Conservation (phyloP, 2,113 vertebrate species). For the Hemichromis elongatus region DNA sequence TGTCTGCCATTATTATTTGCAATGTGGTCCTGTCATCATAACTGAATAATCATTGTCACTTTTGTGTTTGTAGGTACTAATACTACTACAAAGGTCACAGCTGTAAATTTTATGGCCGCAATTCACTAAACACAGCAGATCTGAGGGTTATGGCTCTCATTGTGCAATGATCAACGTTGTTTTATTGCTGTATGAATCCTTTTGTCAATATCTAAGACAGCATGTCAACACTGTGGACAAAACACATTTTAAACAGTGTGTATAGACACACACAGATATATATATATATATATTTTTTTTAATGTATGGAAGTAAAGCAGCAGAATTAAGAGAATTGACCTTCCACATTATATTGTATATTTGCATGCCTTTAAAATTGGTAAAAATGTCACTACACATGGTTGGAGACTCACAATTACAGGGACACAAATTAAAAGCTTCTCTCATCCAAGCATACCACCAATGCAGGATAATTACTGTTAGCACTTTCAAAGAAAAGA, state of each 20-base stretch:
- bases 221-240: background rate
- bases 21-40: background rate
- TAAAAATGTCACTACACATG: background rate
- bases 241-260: background rate
- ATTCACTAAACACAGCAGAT: background rate
- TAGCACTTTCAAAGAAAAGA: constrained; percentile 10
- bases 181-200: background rate
- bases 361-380: background rate
- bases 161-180: background rate
- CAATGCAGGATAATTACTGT: constrained; percentile 34
- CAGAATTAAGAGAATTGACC: background rate
- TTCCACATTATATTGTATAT: background rate
- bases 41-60: no score
- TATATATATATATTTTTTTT: background rate
- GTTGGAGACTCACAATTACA: constrained; percentile 34
- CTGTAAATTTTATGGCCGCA: background rate
- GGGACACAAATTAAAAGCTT: constrained; percentile 36
- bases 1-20: background rate
- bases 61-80: background rate
- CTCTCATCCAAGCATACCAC: constrained; percentile 6
- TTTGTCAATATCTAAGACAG: background rate
- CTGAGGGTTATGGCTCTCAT: background rate
- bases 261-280: background rate
- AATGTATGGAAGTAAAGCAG: background rate
- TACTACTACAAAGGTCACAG: background rate